Conservation (phyloP, 2,888 invertebrate species). For the Taphrorychus bicolor region DNA sequence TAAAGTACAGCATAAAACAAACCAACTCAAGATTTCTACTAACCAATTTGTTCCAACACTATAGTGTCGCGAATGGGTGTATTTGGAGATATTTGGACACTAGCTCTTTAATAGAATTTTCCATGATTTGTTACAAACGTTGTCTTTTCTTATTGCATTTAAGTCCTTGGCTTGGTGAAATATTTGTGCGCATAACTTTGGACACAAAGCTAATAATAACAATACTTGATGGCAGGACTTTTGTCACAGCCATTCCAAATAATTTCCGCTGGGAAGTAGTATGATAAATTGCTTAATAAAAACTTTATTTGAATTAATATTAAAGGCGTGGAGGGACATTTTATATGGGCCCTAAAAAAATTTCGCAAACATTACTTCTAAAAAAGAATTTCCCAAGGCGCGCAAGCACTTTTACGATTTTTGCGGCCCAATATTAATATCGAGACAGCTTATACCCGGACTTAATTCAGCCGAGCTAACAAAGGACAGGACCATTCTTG, state of each 20-base stretch:
- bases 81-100: neutral
- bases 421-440: conserved; percentile 22
- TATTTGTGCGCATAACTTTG: neutral
- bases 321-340: conserved; percentile 19
- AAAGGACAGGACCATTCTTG: conserved; percentile 37
- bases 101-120: neutral
- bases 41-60: too few species aligned
- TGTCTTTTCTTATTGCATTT: too few species aligned
- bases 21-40: too few species aligned
- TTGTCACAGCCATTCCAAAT: neutral
- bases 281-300: conserved; percentile 17
- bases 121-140: too few species aligned
- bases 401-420: neutral
- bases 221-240: neutral
- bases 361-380: conserved; percentile 7
- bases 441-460: conserved; percentile 37
- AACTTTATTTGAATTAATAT: conserved; percentile 15
- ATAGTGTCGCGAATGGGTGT: neutral
- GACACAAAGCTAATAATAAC: neutral
- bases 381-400: conserved; percentile 30
- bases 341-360: conserved; percentile 18
- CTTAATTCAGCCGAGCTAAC: conserved; percentile 35
- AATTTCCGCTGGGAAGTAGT: neutral
- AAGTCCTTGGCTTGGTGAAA: too few species aligned
- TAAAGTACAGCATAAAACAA: too few species aligned